A percentile compares a stretch with the other conserved stretches of the same genome.
phyloP scores from a whole-genome alignment of 2,888 invertebrate genomes.

The Lissocephala sabroskyi region DNA sequence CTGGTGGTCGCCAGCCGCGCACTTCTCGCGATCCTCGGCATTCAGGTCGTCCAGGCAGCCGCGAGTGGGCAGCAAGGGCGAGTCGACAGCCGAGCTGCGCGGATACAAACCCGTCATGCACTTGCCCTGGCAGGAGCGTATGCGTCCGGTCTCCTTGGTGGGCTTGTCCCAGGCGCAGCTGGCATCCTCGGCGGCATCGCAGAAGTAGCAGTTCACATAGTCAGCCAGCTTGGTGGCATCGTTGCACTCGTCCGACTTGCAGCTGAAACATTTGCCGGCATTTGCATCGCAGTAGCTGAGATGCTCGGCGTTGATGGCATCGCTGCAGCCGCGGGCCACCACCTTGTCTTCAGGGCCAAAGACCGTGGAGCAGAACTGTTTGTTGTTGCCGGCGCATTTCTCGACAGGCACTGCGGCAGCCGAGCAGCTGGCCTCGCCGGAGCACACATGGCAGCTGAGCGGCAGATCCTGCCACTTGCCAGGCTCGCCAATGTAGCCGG shows the following conservation, averaged over 20 bases:
- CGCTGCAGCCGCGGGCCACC: conserved; percentile 62
- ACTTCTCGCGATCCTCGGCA: conserved; percentile 42
- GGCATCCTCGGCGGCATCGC: conserved; percentile 46
- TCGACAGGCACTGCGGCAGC: not conserved
- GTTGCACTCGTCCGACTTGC: conserved; percentile 68
- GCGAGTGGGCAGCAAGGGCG: conserved; percentile 56
- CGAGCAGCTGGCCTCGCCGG: conserved; percentile 38
- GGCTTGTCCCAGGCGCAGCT: conserved; percentile 29
- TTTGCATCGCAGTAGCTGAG: conserved; percentile 51
- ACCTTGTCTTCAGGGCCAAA: conserved; percentile 46
- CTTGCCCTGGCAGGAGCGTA: conserved; percentile 52
- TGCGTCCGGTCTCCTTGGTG: conserved; percentile 21
- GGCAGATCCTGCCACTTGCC: conserved; percentile 69
- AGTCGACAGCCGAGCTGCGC: conserved; percentile 43
- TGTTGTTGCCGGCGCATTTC: conserved; percentile 54
- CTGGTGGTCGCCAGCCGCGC: conserved; percentile 32
- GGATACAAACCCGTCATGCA: conserved; percentile 66
- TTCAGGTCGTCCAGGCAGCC: conserved; percentile 66
- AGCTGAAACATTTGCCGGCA: conserved; percentile 41
- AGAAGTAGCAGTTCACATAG: conserved; percentile 59
- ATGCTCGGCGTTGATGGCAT: conserved; percentile 33
- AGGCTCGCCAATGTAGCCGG: conserved; percentile 50
- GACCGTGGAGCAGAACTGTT: conserved; percentile 63
- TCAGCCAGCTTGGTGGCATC: conserved; percentile 33
- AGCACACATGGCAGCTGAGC: conserved; percentile 53